These are phyloP conservation scores for Brienomyrus brachyistius DNA, from an alignment of 2,113 vertebrate genomes.

Conservation along the genomic window DNA sequence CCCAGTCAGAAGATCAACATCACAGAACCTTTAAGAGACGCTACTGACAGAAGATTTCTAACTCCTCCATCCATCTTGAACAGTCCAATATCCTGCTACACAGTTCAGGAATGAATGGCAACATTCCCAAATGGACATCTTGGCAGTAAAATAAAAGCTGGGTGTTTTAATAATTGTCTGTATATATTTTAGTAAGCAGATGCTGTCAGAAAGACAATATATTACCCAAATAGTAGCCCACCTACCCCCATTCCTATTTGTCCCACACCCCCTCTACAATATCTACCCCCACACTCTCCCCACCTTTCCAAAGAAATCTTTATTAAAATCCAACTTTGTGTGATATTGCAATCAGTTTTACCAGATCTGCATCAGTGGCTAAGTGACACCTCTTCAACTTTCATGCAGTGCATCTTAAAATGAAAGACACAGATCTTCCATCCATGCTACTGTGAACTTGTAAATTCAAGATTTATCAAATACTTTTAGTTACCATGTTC, in stretches of 20 bases:
- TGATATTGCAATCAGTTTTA: neutral
- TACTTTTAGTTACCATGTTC: neutral
- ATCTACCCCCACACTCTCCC: neutral
- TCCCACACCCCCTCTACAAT: neutral
- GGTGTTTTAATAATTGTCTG: neutral
- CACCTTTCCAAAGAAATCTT: neutral
- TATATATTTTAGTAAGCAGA: neutral
- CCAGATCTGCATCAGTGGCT: neutral
- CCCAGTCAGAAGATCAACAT: neutral
- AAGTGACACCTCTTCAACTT: neutral
- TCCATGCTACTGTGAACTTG: neutral
- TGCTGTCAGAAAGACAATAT: neutral
- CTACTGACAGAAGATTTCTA: neutral
- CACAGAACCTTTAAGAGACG: neutral
- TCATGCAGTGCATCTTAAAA: neutral
- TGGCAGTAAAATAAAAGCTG: neutral
- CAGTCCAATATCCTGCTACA: neutral
- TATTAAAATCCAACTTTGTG: neutral
- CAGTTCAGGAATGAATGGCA: neutral
- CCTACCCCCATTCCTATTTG: neutral
- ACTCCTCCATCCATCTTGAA: neutral
- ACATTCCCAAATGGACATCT: neutral
- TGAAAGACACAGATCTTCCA: neutral
- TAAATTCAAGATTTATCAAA: neutral
- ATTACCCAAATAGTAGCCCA: neutral